These are phyloP conservation scores for Maniola jurtina DNA, from an alignment of 1,140 invertebrate species.

Conservation along the genomic window DNA sequence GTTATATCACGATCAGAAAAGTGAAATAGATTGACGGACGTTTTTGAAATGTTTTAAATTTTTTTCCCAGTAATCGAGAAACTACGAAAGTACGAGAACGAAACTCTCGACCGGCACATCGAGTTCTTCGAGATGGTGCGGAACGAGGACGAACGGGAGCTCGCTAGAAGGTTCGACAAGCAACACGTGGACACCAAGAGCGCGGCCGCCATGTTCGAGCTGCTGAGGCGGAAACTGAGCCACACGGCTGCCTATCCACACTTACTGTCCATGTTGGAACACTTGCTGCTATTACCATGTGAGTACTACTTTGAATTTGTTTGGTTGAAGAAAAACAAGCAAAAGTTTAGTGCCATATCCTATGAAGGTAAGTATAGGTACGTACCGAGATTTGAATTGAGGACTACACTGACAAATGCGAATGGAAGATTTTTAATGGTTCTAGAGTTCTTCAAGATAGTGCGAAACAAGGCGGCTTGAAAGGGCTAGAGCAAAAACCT, in stretches of 20 bases:
- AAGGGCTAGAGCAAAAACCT: conserved; percentile 76
- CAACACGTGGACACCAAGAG: conserved; percentile 97
- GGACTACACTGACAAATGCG: too few relatives aligned
- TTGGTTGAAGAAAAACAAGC: too few relatives aligned
- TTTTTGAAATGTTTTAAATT: background rate
- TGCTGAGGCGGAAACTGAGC: conserved; percentile 92
- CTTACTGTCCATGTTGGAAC: conserved; percentile 94
- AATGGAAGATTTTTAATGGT: too few relatives aligned
- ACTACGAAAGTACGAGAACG: conserved; percentile 93
- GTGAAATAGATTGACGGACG: background rate
- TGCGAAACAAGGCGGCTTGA: conserved; percentile 94
- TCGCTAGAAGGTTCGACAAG: conserved; percentile 93
- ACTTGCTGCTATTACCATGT: conserved; percentile 94
- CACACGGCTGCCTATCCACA: conserved; percentile 96
- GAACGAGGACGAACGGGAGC: conserved; percentile 96
- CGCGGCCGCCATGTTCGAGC: conserved; percentile 95
- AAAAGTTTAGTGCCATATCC: too few relatives aligned
- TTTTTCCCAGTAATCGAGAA: conserved; percentile 89
- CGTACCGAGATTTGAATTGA: too few relatives aligned
- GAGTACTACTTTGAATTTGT: conserved; percentile 75
- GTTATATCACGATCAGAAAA: too few relatives aligned
- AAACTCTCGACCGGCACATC: conserved; percentile 93
- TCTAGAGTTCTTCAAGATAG: conserved; percentile 98
- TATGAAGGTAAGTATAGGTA: too few relatives aligned
- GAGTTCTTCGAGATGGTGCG: conserved; percentile 99